These are phyloP conservation scores for Apodemia zela DNA, from an alignment of 2,888 invertebrate species.

Conservation along the genomic window DNA sequence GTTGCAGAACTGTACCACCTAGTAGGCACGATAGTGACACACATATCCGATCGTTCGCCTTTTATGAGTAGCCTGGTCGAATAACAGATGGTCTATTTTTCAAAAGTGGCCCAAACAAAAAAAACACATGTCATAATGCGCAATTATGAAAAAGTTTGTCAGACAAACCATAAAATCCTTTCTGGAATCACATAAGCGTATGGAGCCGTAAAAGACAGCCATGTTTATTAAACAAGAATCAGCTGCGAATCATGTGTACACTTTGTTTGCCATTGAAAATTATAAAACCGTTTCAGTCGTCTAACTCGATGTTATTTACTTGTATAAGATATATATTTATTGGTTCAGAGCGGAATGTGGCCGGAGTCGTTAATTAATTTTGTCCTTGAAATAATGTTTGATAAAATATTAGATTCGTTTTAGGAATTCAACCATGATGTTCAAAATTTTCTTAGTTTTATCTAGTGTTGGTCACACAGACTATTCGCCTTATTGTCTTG, in stretches of 20 bases:
- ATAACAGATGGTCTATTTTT: too few species aligned
- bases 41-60: too few species aligned
- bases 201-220: slow-evolving; percentile 40
- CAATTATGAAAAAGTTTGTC: not conserved
- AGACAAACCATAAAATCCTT: not conserved
- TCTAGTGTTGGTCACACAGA: too few species aligned
- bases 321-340: not conserved
- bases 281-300: slow-evolving; percentile 1
- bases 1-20: too few species aligned
- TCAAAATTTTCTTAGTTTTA: too few species aligned
- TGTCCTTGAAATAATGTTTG: not conserved
- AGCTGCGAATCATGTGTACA: slow-evolving; percentile 51
- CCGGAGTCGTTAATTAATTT: not conserved
- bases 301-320: not conserved
- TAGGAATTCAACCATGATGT: too few species aligned
- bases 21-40: too few species aligned
- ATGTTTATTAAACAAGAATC: slow-evolving; percentile 62
- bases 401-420: not conserved
- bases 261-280: slow-evolving; percentile 41
- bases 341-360: not conserved
- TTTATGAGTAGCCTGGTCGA: too few species aligned
- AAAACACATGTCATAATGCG: too few species aligned
- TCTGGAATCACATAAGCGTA: not conserved
- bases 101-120: too few species aligned
- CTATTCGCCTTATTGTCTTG: too few species aligned